These are phyloP conservation scores for Sphaeridia pumilis DNA, from an alignment of 2,888 invertebrate genomes.

Conservation along the genomic window DNA sequence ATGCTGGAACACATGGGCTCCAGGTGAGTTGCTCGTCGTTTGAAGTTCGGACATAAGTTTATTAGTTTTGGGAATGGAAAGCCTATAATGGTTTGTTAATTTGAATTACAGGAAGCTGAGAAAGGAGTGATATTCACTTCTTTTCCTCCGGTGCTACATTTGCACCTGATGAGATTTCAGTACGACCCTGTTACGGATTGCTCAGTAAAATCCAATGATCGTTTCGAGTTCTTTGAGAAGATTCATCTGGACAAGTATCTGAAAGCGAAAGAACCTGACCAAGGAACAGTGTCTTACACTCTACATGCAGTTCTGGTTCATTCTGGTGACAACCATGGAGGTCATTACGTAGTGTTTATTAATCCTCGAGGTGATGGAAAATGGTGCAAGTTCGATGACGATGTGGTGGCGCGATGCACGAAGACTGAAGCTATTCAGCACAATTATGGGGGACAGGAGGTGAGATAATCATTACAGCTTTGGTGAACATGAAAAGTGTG, in stretches of 20 bases:
- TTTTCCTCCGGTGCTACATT: conserved; percentile 93
- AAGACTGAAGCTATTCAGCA: conserved; percentile 93
- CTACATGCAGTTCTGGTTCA: conserved; percentile 94
- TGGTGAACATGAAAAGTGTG: too few species aligned
- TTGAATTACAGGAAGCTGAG: conserved; percentile 70
- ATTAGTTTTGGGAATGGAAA: too few species aligned
- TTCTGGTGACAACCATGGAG: conserved; percentile 97
- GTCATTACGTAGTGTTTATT: conserved; percentile 98
- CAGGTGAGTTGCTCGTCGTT: too few species aligned
- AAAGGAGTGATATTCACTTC: conserved; percentile 93
- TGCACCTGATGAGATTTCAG: conserved; percentile 97
- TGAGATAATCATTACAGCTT: too few species aligned
- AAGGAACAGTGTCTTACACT: conserved; percentile 51
- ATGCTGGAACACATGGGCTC: conserved; percentile 91
- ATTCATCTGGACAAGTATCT: conserved; percentile 79
- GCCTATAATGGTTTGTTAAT: too few species aligned
- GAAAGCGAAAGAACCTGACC: conserved; percentile 64
- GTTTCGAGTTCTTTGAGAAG: conserved; percentile 90
- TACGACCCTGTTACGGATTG: conserved; percentile 96
- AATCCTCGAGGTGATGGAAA: conserved; percentile 91
- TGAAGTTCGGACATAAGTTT: too few species aligned
- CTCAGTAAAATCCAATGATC: conserved; percentile 85
- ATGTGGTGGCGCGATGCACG: conserved; percentile 92
- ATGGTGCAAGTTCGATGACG: conserved; percentile 99
- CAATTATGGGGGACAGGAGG: conserved; percentile 94